Percentiles rank a stretch among this genome's conserved stretches.
Evolutionary conservation across 2,888 invertebrate species (phyloP).

Genomic region (Aphodius sticticus): DNA sequence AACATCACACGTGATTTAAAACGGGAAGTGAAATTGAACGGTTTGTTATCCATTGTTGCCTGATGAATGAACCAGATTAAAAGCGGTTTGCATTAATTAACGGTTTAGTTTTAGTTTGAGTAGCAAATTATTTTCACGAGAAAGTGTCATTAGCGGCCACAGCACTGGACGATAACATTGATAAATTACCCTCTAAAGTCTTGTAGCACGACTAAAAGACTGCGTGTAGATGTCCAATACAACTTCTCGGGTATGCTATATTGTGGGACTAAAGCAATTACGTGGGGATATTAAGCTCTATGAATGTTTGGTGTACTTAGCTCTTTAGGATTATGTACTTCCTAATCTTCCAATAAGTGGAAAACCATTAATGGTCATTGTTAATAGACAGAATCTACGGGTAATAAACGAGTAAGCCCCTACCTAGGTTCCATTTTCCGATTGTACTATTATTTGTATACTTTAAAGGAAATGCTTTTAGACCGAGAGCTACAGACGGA

Average conservation of each 20-base stretch:
- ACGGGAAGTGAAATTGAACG: not conserved
- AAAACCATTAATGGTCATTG: not conserved
- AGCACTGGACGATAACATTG: not conserved
- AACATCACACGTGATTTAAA: not conserved
- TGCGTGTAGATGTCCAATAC: not conserved
- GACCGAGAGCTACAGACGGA: no score
- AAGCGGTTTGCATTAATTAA: not conserved
- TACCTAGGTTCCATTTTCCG: no score
- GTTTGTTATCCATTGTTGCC: not conserved
- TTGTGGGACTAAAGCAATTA: not conserved
- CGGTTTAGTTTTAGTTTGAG: not conserved
- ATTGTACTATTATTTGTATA: no score
- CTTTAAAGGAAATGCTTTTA: no score
- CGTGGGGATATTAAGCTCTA: not conserved
- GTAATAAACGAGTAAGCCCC: no score
- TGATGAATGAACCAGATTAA: not conserved
- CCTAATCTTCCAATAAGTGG: not conserved
- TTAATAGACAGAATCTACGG: no score
- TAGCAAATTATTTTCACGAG: conserved; percentile 4
- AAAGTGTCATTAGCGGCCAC: conserved; percentile 4
- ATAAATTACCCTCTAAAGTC: conserved; percentile 4
- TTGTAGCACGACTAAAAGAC: conserved; percentile 4
- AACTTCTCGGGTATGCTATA: not conserved
- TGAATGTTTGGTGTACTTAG: not conserved
- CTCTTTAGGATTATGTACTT: not conserved